Evolutionary conservation across 2,888 invertebrate genomes (phyloP).

Genomic region (Eucera pruinosa): DNA sequence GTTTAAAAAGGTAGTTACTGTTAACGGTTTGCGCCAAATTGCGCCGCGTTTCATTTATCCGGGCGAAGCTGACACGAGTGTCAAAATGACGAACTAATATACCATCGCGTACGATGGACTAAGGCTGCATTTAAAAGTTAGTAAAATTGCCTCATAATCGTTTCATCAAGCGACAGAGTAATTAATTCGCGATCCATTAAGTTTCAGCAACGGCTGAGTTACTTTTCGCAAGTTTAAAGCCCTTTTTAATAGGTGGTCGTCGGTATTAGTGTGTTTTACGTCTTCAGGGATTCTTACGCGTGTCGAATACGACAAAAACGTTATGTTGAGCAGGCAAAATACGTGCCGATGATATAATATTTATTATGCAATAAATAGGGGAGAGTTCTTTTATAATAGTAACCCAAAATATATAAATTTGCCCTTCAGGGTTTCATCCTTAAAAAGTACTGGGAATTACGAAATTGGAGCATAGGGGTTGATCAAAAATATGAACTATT

Average conservation of each 20-base stretch:
- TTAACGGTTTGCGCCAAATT: neutral
- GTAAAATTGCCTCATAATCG: neutral
- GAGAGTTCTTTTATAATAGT: neutral
- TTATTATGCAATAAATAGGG: neutral
- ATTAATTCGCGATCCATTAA: slow-evolving; percentile 8
- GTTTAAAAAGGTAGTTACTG: slow-evolving; percentile 9
- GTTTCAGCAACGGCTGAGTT: neutral
- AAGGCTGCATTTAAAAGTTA: neutral
- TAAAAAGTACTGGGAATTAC: too few species aligned
- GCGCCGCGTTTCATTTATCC: neutral
- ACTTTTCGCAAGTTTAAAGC: neutral
- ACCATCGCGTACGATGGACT: neutral
- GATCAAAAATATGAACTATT: too few species aligned
- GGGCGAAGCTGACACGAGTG: neutral
- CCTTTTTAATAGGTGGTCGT: neutral
- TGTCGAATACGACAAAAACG: neutral
- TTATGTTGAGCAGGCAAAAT: neutral
- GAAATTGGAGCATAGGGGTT: too few species aligned
- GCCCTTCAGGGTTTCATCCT: too few species aligned
- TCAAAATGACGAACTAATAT: neutral
- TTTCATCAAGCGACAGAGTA: neutral
- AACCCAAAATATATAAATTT: too few species aligned
- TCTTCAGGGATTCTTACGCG: too few species aligned
- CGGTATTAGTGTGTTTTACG: neutral
- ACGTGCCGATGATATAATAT: neutral